These are phyloP conservation scores for Synanthedon andrenaeformis DNA, from an alignment of 2,888 invertebrate species.

Conservation along the genomic window DNA sequence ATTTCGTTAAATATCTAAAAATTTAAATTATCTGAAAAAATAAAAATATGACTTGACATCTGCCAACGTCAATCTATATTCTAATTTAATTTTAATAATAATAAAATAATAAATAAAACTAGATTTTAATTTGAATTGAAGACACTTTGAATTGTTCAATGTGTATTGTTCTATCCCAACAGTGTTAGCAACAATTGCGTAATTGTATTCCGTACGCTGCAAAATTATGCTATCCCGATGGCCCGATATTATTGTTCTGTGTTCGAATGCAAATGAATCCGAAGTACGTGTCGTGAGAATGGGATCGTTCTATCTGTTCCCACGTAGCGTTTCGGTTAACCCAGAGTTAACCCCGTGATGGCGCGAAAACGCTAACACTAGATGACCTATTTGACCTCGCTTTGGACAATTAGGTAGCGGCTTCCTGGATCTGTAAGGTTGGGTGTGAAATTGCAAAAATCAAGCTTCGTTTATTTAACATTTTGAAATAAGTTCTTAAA, in stretches of 20 bases:
- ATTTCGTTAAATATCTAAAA: too few relatives aligned
- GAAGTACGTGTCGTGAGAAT: conserved; percentile 36
- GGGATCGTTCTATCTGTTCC: conserved; percentile 28
- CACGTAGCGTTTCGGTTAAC: conserved; percentile 43
- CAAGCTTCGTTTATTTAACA: background rate
- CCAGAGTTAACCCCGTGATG: conserved; percentile 37
- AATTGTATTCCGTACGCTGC: background rate
- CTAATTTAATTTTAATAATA: too few relatives aligned
- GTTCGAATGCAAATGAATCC: conserved; percentile 39
- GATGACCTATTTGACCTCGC: conserved; percentile 10
- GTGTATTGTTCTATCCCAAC: background rate
- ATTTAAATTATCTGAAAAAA: too few relatives aligned
- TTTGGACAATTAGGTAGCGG: conserved; percentile 20
- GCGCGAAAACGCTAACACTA: conserved; percentile 34
- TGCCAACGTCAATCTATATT: too few relatives aligned
- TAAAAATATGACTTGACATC: too few relatives aligned
- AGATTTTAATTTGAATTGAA: too few relatives aligned
- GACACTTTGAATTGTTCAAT: too few relatives aligned
- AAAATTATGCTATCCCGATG: conserved; percentile 8
- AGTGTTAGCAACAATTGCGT: background rate
- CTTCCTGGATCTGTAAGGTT: conserved; percentile 5
- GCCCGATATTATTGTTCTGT: conserved; percentile 35
- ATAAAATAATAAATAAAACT: too few relatives aligned
- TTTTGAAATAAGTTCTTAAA: too few relatives aligned
- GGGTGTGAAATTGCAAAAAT: background rate